Conservation (phyloP, 1,140 invertebrate genomes). For the Aphis gossypii region DNA sequence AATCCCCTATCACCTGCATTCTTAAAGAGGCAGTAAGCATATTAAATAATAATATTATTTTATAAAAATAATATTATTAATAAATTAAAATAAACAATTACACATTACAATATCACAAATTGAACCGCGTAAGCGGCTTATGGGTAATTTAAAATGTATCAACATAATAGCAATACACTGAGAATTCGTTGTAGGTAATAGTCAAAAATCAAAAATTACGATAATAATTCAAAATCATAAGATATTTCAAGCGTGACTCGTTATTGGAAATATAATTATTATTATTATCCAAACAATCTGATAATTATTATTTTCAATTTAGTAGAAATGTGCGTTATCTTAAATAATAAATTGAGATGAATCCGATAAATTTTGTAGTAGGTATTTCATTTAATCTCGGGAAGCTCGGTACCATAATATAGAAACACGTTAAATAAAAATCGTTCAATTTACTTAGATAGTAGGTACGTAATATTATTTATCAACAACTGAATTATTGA, state of each 20-base stretch:
- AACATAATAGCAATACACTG: background rate
- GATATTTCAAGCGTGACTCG: background rate
- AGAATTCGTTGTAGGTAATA: background rate
- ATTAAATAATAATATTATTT: background rate
- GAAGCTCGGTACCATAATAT: background rate
- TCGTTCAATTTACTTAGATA: background rate
- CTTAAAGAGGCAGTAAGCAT: constrained; percentile 7
- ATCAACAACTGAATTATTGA: constrained; percentile 35
- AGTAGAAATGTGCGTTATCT: background rate
- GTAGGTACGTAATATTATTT: background rate
- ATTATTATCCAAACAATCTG: background rate
- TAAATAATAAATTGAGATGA: constrained; percentile 5
- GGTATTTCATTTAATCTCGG: background rate
- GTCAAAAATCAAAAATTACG: background rate
- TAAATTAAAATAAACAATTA: background rate
- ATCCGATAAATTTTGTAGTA: background rate
- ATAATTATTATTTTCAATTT: background rate
- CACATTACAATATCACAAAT: background rate
- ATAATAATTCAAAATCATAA: background rate
- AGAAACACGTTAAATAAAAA: background rate
- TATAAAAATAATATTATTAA: background rate
- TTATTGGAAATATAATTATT: background rate
- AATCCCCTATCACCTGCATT: background rate
- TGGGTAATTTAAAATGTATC: background rate
- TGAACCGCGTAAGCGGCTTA: background rate